phyloP scores from a whole-genome alignment of 2,797 vertebrate genomes.

The Phrynocephalus guinanensis region DNA sequence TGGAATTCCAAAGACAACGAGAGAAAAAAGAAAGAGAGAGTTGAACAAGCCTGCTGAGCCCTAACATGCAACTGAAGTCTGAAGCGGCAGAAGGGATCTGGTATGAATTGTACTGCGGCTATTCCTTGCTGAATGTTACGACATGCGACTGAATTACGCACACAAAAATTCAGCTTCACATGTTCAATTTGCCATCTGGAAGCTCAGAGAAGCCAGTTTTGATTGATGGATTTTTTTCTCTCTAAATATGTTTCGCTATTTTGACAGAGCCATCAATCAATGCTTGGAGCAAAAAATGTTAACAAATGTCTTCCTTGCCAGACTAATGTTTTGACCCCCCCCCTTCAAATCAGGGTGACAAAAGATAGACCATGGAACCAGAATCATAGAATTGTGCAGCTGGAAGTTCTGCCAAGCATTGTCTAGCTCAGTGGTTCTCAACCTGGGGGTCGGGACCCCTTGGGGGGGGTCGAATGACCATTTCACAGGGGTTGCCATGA shows the following conservation, averaged over 20 bases:
- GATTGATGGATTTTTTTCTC: conserved; percentile 11
- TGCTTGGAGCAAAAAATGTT: not conserved
- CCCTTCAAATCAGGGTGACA: no score
- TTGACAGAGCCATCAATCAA: conserved; percentile 15
- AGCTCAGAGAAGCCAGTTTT: not conserved
- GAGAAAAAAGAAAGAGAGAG: not conserved
- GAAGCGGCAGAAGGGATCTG: not conserved
- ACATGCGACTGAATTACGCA: not conserved
- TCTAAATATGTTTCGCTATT: conserved; percentile 1
- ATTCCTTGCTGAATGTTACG: not conserved
- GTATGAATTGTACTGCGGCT: not conserved
- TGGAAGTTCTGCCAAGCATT: no score
- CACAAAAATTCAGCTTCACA: not conserved
- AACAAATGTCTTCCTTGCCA: not conserved
- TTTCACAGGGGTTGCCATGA: no score
- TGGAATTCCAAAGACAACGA: not conserved
- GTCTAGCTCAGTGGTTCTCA: no score
- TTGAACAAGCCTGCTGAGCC: not conserved
- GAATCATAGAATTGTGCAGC: no score
- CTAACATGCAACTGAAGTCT: not conserved
- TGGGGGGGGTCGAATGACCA: no score
- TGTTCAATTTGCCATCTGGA: conserved; percentile 19
- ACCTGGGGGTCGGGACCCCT: no score
- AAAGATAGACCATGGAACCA: no score
- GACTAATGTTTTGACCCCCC: not conserved